Percentiles rank a stretch among this genome's conserved stretches.
phyloP scores from a whole-genome alignment of 1,140 invertebrate species.

The Penaeus japonicus region DNA sequence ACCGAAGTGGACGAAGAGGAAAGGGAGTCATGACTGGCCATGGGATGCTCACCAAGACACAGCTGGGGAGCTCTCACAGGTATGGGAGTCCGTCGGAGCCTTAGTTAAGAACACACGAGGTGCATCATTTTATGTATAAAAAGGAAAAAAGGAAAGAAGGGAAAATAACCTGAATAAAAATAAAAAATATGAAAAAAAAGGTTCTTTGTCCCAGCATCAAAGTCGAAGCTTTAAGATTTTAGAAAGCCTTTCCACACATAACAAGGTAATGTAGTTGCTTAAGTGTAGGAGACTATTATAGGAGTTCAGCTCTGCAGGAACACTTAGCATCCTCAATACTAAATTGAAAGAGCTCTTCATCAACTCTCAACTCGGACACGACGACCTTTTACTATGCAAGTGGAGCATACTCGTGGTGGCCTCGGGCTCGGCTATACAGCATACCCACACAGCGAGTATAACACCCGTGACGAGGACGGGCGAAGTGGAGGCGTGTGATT shows the following conservation, averaged over 20 bases:
- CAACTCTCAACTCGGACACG: slow-evolving; percentile 15
- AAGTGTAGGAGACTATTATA: slow-evolving; percentile 45
- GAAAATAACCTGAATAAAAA: background rate
- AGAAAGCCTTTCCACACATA: slow-evolving; percentile 28
- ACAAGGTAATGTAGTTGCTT: slow-evolving; percentile 50
- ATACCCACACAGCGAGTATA: slow-evolving; percentile 16
- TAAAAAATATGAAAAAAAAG: background rate
- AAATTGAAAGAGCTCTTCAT: background rate
- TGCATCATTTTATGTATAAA: too few species aligned
- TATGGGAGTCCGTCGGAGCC: too few species aligned
- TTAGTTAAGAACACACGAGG: too few species aligned
- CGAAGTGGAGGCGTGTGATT: slow-evolving; percentile 12
- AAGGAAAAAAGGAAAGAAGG: background rate
- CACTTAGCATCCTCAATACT: slow-evolving; percentile 11
- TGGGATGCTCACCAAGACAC: too few species aligned
- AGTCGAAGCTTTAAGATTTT: slow-evolving; percentile 46
- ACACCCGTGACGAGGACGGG: background rate
- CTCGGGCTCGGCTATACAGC: background rate
- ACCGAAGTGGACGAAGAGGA: too few species aligned
- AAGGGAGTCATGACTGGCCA: too few species aligned
- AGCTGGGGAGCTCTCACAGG: too few species aligned
- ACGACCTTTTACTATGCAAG: slow-evolving; percentile 29
- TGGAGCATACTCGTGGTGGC: background rate
- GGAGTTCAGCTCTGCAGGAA: slow-evolving; percentile 32
- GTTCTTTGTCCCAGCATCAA: slow-evolving; percentile 31